A percentile compares a stretch with the other conserved stretches of the same genome.
These are phyloP conservation scores for Apomyelois bistriatella DNA, from an alignment of 2,888 invertebrate species.

Conservation along the genomic window DNA sequence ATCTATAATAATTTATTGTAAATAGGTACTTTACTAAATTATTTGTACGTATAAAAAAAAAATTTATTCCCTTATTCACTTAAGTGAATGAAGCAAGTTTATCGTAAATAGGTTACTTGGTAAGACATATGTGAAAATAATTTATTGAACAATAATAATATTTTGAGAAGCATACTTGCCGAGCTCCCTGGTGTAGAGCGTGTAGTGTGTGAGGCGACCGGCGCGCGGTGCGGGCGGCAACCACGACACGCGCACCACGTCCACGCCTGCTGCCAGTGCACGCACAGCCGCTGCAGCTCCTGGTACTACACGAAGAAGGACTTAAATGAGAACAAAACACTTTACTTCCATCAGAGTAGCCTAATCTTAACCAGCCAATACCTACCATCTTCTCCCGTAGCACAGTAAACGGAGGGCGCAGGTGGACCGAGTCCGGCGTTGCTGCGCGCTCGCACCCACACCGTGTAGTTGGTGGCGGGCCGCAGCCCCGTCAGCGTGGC, in stretches of 20 bases:
- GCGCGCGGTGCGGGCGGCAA: conserved; percentile 86
- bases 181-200: conserved; percentile 85
- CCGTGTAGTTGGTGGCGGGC: conserved; percentile 90
- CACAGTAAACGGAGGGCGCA: conserved; percentile 85
- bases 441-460: conserved; percentile 88
- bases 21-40: no score
- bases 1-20: background rate
- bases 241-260: conserved; percentile 91
- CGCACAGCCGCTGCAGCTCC: conserved; percentile 87
- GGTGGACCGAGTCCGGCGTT: conserved; percentile 88
- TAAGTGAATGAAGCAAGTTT: no score
- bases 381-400: conserved; percentile 89
- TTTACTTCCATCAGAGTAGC: no score
- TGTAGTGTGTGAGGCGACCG: conserved; percentile 88
- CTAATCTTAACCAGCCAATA: conserved; percentile 1
- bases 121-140: no score
- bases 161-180: conserved; percentile 68
- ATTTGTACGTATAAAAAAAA: no score
- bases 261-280: conserved; percentile 86
- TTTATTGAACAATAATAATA: no score
- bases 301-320: conserved; percentile 83
- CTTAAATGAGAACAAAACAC: no score
- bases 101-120: no score
- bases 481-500: conserved; percentile 85
- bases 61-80: no score